Evolutionary conservation across 2,888 invertebrate species (phyloP).

Genomic region (Caenorhabditis wallacei): DNA sequence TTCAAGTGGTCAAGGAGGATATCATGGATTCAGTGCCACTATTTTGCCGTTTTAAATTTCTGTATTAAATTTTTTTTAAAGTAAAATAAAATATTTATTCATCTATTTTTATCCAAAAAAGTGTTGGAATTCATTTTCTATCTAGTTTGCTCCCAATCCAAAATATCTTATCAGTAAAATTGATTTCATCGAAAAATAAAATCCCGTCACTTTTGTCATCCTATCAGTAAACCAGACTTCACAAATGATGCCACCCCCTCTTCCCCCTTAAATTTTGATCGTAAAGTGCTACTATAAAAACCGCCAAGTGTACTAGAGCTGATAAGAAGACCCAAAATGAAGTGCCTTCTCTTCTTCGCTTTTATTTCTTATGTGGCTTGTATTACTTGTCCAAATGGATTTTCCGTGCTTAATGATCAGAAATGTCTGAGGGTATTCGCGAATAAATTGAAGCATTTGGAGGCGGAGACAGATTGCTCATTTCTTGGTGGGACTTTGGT

Average conservation of each 20-base stretch:
- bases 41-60: slow-evolving; percentile 2
- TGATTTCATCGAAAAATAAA: no score
- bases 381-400: slow-evolving; percentile 17
- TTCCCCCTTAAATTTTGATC: not conserved
- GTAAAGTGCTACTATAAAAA: not conserved
- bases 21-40: slow-evolving; percentile 1
- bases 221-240: not conserved
- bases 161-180: no score
- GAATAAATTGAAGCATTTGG: slow-evolving; percentile 23
- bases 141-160: no score
- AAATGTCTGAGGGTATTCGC: slow-evolving; percentile 17
- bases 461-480: slow-evolving; percentile 24
- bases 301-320: not conserved
- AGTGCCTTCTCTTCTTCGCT: not conserved
- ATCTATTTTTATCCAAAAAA: no score
- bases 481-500: slow-evolving; percentile 41
- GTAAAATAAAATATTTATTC: no score
- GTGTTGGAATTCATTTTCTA: no score
- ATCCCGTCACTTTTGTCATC: no score
- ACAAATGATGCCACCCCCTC: not conserved
- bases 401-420: slow-evolving; percentile 9
- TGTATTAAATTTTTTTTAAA: no score
- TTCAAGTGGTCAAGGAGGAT: not conserved
- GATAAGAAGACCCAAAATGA: slow-evolving; percentile 3
- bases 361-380: not conserved